A percentile compares a stretch with the other conserved stretches of the same genome.
phyloP scores from a whole-genome alignment of 2,888 invertebrate genomes.

The Cheilosia scutellata region DNA sequence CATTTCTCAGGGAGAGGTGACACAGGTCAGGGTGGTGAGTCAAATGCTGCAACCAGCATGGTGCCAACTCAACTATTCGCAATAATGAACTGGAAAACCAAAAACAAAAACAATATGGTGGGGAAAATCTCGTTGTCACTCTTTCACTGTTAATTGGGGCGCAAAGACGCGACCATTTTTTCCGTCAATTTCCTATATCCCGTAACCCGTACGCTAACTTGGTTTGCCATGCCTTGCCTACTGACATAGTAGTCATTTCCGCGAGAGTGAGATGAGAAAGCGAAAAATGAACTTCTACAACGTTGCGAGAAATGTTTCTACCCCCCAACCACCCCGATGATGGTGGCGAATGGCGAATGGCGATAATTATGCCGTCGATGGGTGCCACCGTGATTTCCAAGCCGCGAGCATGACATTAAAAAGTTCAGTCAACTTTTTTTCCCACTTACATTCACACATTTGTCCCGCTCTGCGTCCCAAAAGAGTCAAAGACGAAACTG shows the following conservation, averaged over 20 bases:
- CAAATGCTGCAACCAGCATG: constrained; percentile 51
- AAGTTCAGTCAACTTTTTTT: constrained; percentile 73
- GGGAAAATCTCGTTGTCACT: constrained; percentile 28
- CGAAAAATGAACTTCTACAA: constrained; percentile 63
- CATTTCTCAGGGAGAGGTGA: constrained; percentile 29
- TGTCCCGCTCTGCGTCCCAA: constrained; percentile 1
- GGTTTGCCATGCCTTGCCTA: constrained; percentile 40
- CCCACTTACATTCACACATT: constrained; percentile 4
- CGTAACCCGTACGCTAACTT: constrained; percentile 10
- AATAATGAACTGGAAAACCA: constrained; percentile 59
- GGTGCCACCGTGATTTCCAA: constrained; percentile 63
- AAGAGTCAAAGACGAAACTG: constrained; percentile 10
- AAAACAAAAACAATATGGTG: background rate
- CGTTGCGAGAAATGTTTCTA: constrained; percentile 35
- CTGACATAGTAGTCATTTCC: constrained; percentile 55
- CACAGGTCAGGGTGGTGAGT: constrained; percentile 67
- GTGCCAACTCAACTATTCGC: constrained; percentile 49
- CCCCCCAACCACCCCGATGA: constrained; percentile 9
- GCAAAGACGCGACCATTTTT: constrained; percentile 68
- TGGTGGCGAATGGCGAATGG: constrained; percentile 34
- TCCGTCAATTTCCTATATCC: constrained; percentile 40
- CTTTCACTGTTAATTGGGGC: constrained; percentile 65
- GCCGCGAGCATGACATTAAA: constrained; percentile 65
- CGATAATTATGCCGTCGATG: constrained; percentile 70
- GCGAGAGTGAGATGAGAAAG: constrained; percentile 21